These are phyloP conservation scores for Rhipidura dahli DNA, from an alignment of 2,113 vertebrate genomes.

Conservation along the genomic window DNA sequence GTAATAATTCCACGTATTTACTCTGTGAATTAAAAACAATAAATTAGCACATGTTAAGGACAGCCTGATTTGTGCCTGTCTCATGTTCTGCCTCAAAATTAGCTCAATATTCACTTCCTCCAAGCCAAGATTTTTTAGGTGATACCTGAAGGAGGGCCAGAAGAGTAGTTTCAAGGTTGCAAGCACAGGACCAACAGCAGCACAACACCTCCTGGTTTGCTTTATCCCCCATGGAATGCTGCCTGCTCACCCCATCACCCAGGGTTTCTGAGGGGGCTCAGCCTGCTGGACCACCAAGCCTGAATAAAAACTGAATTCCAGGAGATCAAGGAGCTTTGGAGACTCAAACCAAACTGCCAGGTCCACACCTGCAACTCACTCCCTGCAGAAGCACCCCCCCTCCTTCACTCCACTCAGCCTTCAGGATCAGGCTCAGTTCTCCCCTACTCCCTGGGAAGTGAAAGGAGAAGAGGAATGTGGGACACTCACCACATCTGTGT, in stretches of 20 bases:
- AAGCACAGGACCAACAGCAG: not conserved
- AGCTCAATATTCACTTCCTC: not conserved
- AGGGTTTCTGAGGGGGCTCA: not conserved
- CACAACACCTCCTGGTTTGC: not conserved
- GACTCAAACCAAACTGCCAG: not conserved
- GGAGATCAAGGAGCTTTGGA: not conserved
- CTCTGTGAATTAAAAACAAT: not conserved
- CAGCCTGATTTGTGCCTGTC: not conserved
- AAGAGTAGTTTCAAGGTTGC: not conserved
- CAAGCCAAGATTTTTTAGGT: not conserved
- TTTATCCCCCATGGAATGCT: not conserved
- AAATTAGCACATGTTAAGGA: not conserved
- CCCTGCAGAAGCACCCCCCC: fast-evolving
- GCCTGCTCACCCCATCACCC: not conserved
- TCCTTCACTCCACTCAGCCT: not conserved
- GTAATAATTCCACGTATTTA: not conserved
- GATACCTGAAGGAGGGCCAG: not conserved
- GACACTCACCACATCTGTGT: constrained; percentile 93
- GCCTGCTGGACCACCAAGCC: not conserved
- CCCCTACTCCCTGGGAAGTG: not conserved
- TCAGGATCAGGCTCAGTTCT: not conserved
- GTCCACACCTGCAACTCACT: not conserved
- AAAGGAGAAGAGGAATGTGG: constrained; percentile 13
- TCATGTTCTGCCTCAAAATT: fast-evolving
- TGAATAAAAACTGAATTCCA: not conserved